Conservation (phyloP, 2,888 invertebrate genomes). For the Criorhina ranunculi region DNA sequence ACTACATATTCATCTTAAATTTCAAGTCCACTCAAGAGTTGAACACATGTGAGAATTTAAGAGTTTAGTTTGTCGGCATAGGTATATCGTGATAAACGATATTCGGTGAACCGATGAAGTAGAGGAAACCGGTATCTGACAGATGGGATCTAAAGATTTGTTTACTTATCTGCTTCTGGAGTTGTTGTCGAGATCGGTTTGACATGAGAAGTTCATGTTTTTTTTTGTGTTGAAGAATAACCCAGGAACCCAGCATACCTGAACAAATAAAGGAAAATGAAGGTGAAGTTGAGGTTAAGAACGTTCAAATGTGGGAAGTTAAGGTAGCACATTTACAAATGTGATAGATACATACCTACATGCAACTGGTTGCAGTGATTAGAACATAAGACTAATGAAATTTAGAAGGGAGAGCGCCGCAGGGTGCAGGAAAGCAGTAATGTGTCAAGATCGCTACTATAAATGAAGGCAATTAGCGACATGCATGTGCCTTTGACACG, state of each 20-base stretch:
- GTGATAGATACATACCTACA: constrained; percentile 8
- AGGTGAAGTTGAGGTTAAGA: too few relatives aligned
- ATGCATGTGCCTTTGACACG: too few relatives aligned
- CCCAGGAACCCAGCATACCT: not conserved
- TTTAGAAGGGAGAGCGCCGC: constrained; percentile 27
- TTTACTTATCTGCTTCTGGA: constrained; percentile 56
- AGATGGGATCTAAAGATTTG: constrained; percentile 21
- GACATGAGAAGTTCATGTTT: constrained; percentile 39
- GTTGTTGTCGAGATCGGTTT: constrained; percentile 21
- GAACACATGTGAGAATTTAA: constrained; percentile 35
- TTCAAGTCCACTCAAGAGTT: constrained; percentile 11
- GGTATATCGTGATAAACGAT: constrained; percentile 29
- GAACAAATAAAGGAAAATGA: not conserved
- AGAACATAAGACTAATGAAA: constrained; percentile 11
- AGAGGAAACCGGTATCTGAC: constrained; percentile 34
- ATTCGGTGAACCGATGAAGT: constrained; percentile 30
- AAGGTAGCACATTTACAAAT: not conserved
- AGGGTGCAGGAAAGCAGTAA: not conserved
- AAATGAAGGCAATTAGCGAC: constrained; percentile 5
- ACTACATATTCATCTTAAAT: constrained; percentile 22
- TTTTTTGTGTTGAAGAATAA: constrained; percentile 26
- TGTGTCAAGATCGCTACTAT: not conserved
- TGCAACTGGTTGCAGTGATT: constrained; percentile 28
- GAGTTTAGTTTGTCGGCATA: constrained; percentile 31
- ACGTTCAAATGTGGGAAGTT: too few relatives aligned